These are phyloP conservation scores for Atractosteus spatula DNA, from an alignment of 2,113 vertebrate species.

Conservation along the genomic window DNA sequence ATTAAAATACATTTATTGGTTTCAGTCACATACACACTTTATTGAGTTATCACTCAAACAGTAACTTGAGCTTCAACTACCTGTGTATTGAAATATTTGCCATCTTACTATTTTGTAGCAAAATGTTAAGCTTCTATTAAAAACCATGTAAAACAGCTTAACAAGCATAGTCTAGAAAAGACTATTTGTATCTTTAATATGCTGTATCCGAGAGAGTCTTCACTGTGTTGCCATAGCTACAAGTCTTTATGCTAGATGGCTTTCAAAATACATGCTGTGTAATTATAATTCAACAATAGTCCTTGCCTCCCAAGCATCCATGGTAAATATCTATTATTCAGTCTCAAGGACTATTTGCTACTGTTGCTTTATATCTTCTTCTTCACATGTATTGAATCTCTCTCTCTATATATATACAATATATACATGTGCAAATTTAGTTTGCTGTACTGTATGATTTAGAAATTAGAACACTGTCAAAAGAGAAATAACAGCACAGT, in stretches of 20 bases:
- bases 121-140: constrained; percentile 32
- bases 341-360: constrained; percentile 23
- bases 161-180: constrained; percentile 21
- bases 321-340: constrained; percentile 13
- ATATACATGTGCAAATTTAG: background rate
- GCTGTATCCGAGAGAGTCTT: constrained; percentile 9
- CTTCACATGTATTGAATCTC: background rate
- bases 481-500: no score
- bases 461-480: no score
- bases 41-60: background rate
- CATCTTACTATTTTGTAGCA: constrained; percentile 10
- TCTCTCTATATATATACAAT: background rate
- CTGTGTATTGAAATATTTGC: constrained; percentile 11
- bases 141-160: constrained; percentile 26
- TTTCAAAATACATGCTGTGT: constrained; percentile 33
- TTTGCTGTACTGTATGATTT: no score
- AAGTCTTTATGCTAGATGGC: constrained; percentile 23
- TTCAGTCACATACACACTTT: no score
- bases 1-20: no score
- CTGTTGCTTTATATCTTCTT: constrained; percentile 5
- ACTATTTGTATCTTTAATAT: constrained; percentile 38
- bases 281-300: constrained; percentile 31
- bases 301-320: constrained; percentile 16
- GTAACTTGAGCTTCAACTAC: background rate
- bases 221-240: constrained; percentile 43